Percentiles rank a stretch among this genome's conserved stretches.
Conservation (phyloP, 2,797 vertebrate species). For the Darevskia mixta region DNA sequence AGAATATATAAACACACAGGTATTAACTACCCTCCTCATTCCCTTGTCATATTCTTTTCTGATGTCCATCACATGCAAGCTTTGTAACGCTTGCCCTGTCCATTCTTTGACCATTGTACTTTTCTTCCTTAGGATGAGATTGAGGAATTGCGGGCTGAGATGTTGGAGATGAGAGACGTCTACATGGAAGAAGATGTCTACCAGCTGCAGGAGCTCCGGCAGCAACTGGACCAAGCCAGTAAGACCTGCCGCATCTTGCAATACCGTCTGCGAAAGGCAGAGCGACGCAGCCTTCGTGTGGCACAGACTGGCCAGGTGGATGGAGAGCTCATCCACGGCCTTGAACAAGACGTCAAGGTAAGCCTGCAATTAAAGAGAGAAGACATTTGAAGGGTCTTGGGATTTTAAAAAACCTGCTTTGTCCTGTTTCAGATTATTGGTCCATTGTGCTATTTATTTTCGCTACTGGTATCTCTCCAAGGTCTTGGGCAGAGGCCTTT, state of each 20-base stretch:
- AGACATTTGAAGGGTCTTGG: not conserved
- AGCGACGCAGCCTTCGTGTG: conserved; percentile 93
- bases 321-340: conserved; percentile 91
- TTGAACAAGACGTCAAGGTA: conserved; percentile 98
- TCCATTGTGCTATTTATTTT: not conserved
- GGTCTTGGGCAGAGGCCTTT: not conserved
- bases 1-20: not conserved
- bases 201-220: conserved; percentile 95
- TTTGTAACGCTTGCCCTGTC: not conserved
- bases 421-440: not conserved
- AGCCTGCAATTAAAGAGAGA: conserved; percentile 9
- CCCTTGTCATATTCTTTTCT: not conserved
- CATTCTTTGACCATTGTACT: not conserved
- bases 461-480: not conserved
- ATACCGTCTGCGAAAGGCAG: conserved; percentile 95
- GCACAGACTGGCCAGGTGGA: conserved; percentile 97
- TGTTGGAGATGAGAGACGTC: conserved; percentile 99
- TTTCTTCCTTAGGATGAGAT: conserved; percentile 89
- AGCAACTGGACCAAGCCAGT: conserved; percentile 97
- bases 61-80: not conserved
- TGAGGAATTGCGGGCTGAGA: conserved; percentile 95
- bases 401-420: not conserved
- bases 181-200: conserved; percentile 99
- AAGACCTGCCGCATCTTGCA: conserved; percentile 98
- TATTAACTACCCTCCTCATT: not conserved